Evolutionary conservation across 2,797 vertebrate genomes (phyloP).

Genomic region (Leptatherina wallacei): DNA sequence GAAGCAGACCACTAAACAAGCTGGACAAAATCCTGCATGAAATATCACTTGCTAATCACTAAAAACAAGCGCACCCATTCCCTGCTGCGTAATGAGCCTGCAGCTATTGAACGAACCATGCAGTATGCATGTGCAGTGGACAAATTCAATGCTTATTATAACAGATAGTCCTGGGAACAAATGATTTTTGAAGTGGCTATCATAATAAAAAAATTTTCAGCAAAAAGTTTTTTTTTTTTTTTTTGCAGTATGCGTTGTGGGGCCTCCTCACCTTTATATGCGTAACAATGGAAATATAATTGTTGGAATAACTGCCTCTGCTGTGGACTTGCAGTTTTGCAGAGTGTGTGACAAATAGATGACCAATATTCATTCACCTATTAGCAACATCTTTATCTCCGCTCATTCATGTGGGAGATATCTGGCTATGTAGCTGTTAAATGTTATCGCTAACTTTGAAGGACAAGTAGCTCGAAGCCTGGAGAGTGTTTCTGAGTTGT

Average conservation of each 20-base stretch:
- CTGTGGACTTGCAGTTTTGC: background rate
- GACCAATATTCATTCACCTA: background rate
- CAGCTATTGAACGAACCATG: conserved; percentile 39
- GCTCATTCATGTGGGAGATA: background rate
- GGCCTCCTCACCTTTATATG: background rate
- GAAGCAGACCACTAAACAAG: conserved; percentile 30
- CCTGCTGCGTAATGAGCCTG: conserved; percentile 10
- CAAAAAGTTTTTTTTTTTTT: too few species aligned
- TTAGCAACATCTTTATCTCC: background rate
- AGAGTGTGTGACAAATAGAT: background rate
- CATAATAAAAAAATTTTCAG: too few species aligned
- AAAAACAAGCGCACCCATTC: conserved; percentile 15
- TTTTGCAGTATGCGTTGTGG: background rate
- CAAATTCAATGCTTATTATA: conserved; percentile 7
- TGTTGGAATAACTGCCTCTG: background rate
- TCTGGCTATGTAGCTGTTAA: conserved; percentile 3
- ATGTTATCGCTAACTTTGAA: background rate
- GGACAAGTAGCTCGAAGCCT: background rate
- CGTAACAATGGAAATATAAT: background rate
- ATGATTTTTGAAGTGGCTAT: background rate
- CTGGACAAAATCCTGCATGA: conserved; percentile 36
- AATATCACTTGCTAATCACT: conserved; percentile 24
- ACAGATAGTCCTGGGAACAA: conserved; percentile 10
- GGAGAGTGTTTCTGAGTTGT: background rate
- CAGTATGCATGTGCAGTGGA: conserved; percentile 9